Percentiles rank a stretch among this genome's conserved stretches.
These are phyloP conservation scores for Cryptoblepharus egeriae DNA, from an alignment of 2,797 vertebrate species.

Conservation along the genomic window DNA sequence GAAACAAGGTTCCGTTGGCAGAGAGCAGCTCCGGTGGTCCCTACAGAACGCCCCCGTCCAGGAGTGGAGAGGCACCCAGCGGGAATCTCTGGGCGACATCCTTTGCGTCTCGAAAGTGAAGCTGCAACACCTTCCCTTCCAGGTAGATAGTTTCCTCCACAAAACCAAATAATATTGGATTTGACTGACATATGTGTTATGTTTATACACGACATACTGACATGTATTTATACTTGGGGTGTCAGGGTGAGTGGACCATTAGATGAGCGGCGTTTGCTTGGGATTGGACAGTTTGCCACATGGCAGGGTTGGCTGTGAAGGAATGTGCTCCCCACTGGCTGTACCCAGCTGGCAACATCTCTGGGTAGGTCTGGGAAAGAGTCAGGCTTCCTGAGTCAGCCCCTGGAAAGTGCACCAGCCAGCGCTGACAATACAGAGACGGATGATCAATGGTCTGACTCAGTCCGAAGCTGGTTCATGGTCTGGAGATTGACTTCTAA, in stretches of 20 bases:
- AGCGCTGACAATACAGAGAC: no score
- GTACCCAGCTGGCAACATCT: not conserved
- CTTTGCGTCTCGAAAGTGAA: constrained; percentile 88
- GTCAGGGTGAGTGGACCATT: not conserved
- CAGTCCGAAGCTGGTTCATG: no score
- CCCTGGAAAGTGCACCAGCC: no score
- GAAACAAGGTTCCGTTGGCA: constrained; percentile 55
- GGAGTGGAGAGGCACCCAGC: constrained; percentile 87
- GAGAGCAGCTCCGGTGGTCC: constrained; percentile 87
- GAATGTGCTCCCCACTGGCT: no score
- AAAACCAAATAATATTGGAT: not conserved
- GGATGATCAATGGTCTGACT: no score
- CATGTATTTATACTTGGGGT: not conserved
- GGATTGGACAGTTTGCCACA: not conserved
- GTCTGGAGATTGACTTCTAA: no score
- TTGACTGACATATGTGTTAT: not conserved
- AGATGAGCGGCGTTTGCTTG: not conserved
- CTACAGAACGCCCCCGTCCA: constrained; percentile 85
- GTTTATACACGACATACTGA: no score
- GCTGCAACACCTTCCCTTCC: constrained; percentile 92
- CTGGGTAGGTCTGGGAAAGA: no score
- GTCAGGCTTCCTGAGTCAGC: no score
- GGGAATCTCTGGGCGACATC: constrained; percentile 85
- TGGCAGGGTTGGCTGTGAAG: no score
- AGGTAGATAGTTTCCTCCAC: constrained; percentile 76